These are phyloP conservation scores for Leucophenga maculata DNA, from an alignment of 2,888 invertebrate genomes.

Conservation along the genomic window DNA sequence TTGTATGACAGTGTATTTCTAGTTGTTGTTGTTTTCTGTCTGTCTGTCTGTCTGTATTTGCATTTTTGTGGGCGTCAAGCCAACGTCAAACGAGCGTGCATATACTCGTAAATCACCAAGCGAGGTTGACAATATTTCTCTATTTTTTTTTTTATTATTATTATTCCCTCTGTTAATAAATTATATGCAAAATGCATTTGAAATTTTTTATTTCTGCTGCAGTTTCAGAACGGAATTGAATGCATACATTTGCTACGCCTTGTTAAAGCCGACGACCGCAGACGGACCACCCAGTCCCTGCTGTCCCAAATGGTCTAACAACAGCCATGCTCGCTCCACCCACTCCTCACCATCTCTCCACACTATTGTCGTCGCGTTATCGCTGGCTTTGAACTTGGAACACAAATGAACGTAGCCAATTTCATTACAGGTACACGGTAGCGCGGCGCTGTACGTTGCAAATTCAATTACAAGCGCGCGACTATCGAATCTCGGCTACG, in stretches of 20 bases:
- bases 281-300: too few species aligned
- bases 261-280: neutral
- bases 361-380: too few species aligned
- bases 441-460: neutral
- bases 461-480: slow-evolving; percentile 2
- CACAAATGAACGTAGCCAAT: too few species aligned
- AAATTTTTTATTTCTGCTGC: slow-evolving; percentile 7
- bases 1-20: slow-evolving; percentile 41
- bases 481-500: too few species aligned
- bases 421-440: too few species aligned
- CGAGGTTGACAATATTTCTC: slow-evolving; percentile 1
- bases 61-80: neutral
- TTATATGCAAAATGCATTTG: slow-evolving; percentile 5
- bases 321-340: too few species aligned
- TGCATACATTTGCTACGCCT: neutral
- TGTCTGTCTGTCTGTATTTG: slow-evolving; percentile 33
- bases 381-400: too few species aligned
- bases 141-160: slow-evolving; percentile 42
- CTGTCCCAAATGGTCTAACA: too few species aligned
- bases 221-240: neutral
- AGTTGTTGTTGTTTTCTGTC: neutral
- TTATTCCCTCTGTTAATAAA: neutral
- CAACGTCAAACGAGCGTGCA: neutral
- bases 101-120: neutral
- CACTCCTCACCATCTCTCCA: too few species aligned